Evolutionary conservation across 2,113 vertebrate genomes (phyloP).

Genomic region (Phalacrocorax brasilianus): DNA sequence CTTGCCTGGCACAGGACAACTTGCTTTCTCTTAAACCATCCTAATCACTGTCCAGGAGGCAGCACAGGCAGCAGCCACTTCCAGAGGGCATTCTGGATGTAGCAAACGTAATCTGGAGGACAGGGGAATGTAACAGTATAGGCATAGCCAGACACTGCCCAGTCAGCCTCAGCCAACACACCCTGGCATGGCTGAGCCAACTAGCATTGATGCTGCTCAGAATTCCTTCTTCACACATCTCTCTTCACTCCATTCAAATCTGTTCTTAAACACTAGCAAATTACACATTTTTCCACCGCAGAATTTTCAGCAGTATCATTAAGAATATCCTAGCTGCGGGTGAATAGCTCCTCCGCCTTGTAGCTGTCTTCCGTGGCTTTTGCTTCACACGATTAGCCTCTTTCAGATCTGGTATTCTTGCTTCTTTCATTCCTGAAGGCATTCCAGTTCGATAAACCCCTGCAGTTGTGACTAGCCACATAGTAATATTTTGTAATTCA

Average conservation of each 20-base stretch:
- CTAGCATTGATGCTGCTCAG: not conserved
- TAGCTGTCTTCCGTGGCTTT: not conserved
- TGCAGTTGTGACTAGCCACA: not conserved
- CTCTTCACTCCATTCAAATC: not conserved
- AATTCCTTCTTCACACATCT: not conserved
- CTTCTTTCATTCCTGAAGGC: not conserved
- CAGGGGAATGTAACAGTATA: accelerated
- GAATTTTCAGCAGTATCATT: not conserved
- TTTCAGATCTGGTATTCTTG: not conserved
- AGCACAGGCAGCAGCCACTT: not conserved
- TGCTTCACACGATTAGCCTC: not conserved
- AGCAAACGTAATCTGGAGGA: not conserved
- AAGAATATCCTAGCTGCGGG: not conserved
- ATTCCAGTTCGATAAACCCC: not conserved
- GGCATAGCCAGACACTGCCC: not conserved
- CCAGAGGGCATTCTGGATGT: not conserved
- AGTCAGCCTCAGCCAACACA: not conserved
- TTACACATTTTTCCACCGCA: not conserved
- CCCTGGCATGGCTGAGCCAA: not conserved
- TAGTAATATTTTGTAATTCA: not conserved
- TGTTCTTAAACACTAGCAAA: not conserved
- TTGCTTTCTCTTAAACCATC: not conserved
- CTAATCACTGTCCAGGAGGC: not conserved
- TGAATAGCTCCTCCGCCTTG: not conserved
- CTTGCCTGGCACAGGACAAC: not conserved